Evolutionary conservation across 1,140 invertebrate species (phyloP), one percentile per base, ranked within the genome.

Genomic region (Trichonephila clavata): DNA sequence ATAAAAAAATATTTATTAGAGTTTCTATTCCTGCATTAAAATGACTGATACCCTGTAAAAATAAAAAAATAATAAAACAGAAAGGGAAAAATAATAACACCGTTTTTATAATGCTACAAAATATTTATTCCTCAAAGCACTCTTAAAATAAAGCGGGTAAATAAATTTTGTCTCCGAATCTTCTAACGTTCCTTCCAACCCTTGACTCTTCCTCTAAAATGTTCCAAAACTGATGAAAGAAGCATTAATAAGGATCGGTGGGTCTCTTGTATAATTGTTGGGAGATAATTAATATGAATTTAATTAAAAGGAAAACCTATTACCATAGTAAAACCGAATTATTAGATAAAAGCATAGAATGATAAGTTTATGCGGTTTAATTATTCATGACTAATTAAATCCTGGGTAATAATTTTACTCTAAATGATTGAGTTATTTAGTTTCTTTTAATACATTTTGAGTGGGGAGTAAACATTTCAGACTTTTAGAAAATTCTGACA

Each of bases 321-420:
- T 39, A 77, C 16, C 8, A 7, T 27, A 24, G 71, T 39, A 32
- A 77, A 32, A 77, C 32, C 24, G 18, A 18, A 18, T 39, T 77
- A 77, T 77, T 77, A 77, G 71, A 77, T 77, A 77, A 77, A 77
- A 39, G 27, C 16, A 18, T 16, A 14, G 71, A 32, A 77, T 39
- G 71, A 77, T 77, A 77, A 77, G 27, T 77, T 77, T 32, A 16
- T 77, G 32, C 7, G 71, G 71, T 77, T 77, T 77, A 77, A 77
- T 77, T 77, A 77, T 77, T 77, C 71, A 77, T 77, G 27, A 77
- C 71, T 77, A 77, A 77, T 77, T 77, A 77, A 77, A 32, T 77
- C 32, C 27, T 1, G 16, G 3, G 18, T 32, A 77, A 77, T 77
- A 77, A 77, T 77, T 77, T 77, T 77, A 77, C 18, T 77, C 24